Evolutionary conservation across 2,888 invertebrate genomes (phyloP), one percentile per base, ranked within the genome.

Genomic region (Smittia sp.): DNA sequence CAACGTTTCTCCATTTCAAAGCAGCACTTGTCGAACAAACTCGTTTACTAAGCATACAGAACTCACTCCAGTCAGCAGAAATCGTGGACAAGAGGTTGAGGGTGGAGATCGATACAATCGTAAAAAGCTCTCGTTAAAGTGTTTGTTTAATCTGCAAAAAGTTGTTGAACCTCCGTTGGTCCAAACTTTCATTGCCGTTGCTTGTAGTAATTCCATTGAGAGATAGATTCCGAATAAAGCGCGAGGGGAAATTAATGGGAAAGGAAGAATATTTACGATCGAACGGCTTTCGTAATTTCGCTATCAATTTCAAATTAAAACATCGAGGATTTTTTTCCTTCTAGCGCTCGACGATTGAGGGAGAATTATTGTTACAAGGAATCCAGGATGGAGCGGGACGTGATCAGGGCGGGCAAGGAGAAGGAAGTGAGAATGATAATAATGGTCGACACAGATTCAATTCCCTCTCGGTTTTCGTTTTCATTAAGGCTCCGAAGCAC

Each of bases 281-380:
- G 20, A 58, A 46, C 18, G 58, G 20, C 58, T 18, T 58, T 58
- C 58, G 58, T 58, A 58, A 58, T 58, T 18, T 4, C 18, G 58
- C 58, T 18, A 58, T 58, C 58, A 58, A 58, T 58, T 58, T 58
- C 58, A 58, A 58, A 58, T 58, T 58, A 58, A 58, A 58, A 58
- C 58, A 58, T 22, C 22, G 39, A 11, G 7, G 7, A 11, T 39
- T 39, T 39, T 58, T 11, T 58, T 18, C 9, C 22, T 58, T 18
- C 22, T 1, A 18, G 4, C 20, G 1, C 18, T 18, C 22, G 18
- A 4, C 58, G 20, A 58, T 7, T 4, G 58, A 18, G 20, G 22
- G 20, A 1, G 11, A 58, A 58, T 58, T 58, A 58, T 20, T 58
- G 58, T 18, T 13, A 46, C 15, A 32, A 32, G 32, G 32, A 32